Evolutionary conservation across 2,797 vertebrate species (phyloP).

Genomic region (Spinus olivaceus): DNA sequence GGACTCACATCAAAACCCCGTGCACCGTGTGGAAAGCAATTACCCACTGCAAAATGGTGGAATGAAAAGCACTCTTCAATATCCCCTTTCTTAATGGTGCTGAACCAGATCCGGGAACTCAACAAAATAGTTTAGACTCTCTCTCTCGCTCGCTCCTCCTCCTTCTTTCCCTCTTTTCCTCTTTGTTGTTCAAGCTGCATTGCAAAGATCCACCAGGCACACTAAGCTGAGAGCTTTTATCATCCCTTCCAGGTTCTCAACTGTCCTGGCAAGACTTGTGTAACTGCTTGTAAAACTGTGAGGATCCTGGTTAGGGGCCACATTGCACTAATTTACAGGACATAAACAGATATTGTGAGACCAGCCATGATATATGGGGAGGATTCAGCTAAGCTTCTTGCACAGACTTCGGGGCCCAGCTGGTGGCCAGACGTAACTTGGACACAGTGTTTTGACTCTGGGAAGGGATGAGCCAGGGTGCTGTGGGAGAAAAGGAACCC

Average conservation of each 20-base stretch:
- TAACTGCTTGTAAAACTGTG: slow-evolving; percentile 33
- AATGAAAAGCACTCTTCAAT: slow-evolving; percentile 60
- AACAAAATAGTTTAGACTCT: slow-evolving; percentile 20
- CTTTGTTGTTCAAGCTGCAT: not conserved
- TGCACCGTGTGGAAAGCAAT: slow-evolving; percentile 63
- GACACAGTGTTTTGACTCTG: slow-evolving; percentile 46
- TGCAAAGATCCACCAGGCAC: not conserved
- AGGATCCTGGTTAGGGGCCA: slow-evolving; percentile 16
- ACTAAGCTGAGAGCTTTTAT: not conserved
- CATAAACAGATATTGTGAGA: slow-evolving; percentile 66
- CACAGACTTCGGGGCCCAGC: slow-evolving; percentile 57
- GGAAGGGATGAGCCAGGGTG: slow-evolving; percentile 12
- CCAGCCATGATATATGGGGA: slow-evolving; percentile 56
- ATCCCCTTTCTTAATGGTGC: slow-evolving; percentile 51
- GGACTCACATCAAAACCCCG: slow-evolving; percentile 70
- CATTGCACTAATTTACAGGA: slow-evolving; percentile 53
- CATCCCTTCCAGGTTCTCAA: not conserved
- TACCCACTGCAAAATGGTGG: slow-evolving; percentile 72
- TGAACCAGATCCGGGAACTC: slow-evolving; percentile 48
- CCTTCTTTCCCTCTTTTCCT: not conserved
- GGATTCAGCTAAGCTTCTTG: slow-evolving; percentile 58
- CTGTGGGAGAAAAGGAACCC: slow-evolving; percentile 35
- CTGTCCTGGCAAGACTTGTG: not conserved
- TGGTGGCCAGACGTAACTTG: slow-evolving; percentile 64
- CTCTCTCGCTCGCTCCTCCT: not conserved